Base-by-base conservation (phyloP, 2,797 vertebrate species). In the Vultur gryphus region DNA sequence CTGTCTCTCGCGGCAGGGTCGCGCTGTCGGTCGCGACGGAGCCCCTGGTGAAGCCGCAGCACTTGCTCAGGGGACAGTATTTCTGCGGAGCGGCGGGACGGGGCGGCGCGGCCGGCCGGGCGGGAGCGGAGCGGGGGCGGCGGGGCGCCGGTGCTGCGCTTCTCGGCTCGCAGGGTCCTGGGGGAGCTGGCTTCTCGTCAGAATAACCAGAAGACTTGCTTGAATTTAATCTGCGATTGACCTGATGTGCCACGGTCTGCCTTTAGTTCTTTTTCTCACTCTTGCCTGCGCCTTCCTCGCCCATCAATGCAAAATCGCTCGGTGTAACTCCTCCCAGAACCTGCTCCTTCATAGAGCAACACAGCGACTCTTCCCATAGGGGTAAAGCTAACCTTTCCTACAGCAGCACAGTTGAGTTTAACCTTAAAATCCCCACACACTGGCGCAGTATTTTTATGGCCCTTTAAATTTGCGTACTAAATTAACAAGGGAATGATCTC, bases 371-470 rank as follows among this genome's bases (percentile, higher is more conserved):
- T 58, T 48, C 48, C 41, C 37, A 1, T 2, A 2, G 61, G 58
- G 51, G 21, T 7, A 13, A 18, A 18, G 2, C 10, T 9, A 1
- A 35, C 16, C 84, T 46, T 35, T 8, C 37, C 25, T 8, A 0
- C 17, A 25, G 39, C 48, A 35, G 28, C 49, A 5, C 21, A 1
- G 31, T 20, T 39, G 2, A 7, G 2, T 19, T 37, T 19, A 35
- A 61, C 29, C 58, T 62, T 31, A 13, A 44, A 14, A 1, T 13
- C 19, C 19, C 6, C 44, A 3, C 70, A 1, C 31, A 0, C 20
- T 51, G 44, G 69, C 12, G 6, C 89, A 2, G 10, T 17, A 6
- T 6, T 48, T 61, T 31, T 39, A 4, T 7, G 66, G 26, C 54
- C 75, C 83, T 90, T 93, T 66, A 73, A 80, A 58, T 71, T 55